A percentile compares a stretch with the other conserved stretches of the same genome.
Evolutionary conservation across 2,113 vertebrate species (phyloP).

Genomic region (Nothobranchius furzeri): DNA sequence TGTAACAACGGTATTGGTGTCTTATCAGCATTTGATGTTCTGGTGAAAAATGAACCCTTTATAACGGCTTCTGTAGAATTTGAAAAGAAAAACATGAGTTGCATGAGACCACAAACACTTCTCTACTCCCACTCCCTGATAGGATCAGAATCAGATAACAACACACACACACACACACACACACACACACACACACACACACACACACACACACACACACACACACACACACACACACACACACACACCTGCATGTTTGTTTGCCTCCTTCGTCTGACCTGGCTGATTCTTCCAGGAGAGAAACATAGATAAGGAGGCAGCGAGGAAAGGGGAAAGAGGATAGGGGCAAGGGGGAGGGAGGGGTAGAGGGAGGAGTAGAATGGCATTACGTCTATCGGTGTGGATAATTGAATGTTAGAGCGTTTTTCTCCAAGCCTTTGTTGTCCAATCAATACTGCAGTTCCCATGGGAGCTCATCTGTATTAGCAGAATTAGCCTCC

Average conservation of each 20-base stretch:
- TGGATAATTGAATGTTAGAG: constrained; percentile 83
- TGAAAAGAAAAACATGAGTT: constrained; percentile 30
- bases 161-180: constrained; percentile 25
- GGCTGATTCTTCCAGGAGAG: constrained; percentile 54
- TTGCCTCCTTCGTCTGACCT: constrained; percentile 39
- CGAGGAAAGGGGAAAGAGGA: constrained; percentile 1
- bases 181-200: constrained; percentile 36
- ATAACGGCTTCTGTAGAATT: constrained; percentile 25
- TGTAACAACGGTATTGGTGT: constrained; percentile 53
- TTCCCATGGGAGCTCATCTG: constrained; percentile 81
- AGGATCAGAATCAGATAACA: constrained; percentile 56
- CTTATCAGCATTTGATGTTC: constrained; percentile 54
- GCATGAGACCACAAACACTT: constrained; percentile 31
- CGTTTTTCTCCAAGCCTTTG: constrained; percentile 79
- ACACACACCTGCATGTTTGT: constrained; percentile 47
- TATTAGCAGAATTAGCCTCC: constrained; percentile 83
- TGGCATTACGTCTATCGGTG: constrained; percentile 80
- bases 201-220: constrained; percentile 32
- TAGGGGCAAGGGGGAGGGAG: too few species aligned
- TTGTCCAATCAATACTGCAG: constrained; percentile 81
- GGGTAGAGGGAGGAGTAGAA: constrained; percentile 49
- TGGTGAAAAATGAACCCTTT: constrained; percentile 55
- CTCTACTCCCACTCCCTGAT: constrained; percentile 35
- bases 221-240: constrained; percentile 27
- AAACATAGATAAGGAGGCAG: constrained; percentile 40